These are phyloP conservation scores for Antechinus flavipes DNA, from an alignment of 2,113 vertebrate species.

Conservation along the genomic window DNA sequence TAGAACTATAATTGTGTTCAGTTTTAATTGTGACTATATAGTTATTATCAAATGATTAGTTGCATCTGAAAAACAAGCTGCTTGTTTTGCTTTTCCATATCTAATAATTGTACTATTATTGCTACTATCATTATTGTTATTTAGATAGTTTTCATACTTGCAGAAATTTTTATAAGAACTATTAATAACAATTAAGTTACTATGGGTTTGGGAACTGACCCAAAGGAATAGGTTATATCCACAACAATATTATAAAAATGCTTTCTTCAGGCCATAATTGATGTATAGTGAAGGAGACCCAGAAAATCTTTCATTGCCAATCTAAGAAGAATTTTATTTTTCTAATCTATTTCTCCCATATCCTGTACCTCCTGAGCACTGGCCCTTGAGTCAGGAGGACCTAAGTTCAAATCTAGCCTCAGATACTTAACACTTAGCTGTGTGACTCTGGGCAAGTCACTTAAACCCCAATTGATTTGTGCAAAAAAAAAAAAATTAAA, in stretches of 20 bases:
- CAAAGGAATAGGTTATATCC: not conserved
- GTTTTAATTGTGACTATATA: not conserved
- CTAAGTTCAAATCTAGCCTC: too few relatives aligned
- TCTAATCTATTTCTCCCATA: not conserved
- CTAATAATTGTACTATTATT: not conserved
- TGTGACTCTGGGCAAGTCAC: too few relatives aligned
- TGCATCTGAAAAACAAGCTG: not conserved
- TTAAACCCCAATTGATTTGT: too few relatives aligned
- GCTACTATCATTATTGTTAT: not conserved
- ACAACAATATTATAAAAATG: not conserved
- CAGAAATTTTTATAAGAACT: not conserved
- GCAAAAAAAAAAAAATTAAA: not conserved
- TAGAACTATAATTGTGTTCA: not conserved
- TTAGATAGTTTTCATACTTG: conserved; percentile 5
- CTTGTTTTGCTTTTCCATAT: too few relatives aligned
- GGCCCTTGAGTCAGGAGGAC: too few relatives aligned
- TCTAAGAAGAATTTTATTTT: not conserved
- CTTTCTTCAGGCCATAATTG: not conserved
- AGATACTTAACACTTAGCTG: too few relatives aligned
- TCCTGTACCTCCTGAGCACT: not conserved
- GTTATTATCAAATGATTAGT: not conserved
- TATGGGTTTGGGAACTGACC: not conserved
- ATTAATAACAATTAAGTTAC: not conserved
- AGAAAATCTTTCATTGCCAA: not conserved
- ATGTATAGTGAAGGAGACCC: fast-evolving